Percentiles rank a stretch among this genome's conserved stretches.
These are phyloP conservation scores for Ctenopoma multispine DNA, from an alignment of 2,797 vertebrate species.

Conservation along the genomic window DNA sequence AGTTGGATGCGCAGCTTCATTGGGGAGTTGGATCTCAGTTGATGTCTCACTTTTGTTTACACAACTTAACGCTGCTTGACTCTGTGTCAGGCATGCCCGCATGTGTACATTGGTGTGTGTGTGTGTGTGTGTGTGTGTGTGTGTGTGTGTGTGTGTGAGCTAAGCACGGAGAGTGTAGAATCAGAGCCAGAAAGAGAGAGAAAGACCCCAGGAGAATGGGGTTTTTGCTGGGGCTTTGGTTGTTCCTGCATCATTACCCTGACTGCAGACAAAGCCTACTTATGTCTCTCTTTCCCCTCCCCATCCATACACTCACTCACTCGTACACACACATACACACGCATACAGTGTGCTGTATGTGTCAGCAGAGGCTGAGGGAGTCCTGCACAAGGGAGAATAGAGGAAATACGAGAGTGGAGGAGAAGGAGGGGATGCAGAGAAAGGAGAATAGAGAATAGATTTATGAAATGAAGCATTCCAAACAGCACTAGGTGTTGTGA, in stretches of 20 bases:
- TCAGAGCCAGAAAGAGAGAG: constrained; percentile 44
- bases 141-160: constrained; percentile 5
- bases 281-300: constrained; percentile 66
- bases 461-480: constrained; percentile 99
- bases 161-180: constrained; percentile 27
- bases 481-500: constrained; percentile 96
- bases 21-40: constrained; percentile 82
- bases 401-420: constrained; percentile 68
- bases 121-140: constrained; percentile 33
- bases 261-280: constrained; percentile 83
- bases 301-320: constrained; percentile 72
- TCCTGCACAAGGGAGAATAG: constrained; percentile 75
- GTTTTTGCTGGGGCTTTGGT: constrained; percentile 86
- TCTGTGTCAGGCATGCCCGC: constrained; percentile 76
- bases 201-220: constrained; percentile 85
- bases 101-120: constrained; percentile 23
- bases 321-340: constrained; percentile 42
- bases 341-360: constrained; percentile 81
- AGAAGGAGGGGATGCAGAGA: constrained; percentile 61
- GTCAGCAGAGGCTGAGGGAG: constrained; percentile 91
- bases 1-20: constrained; percentile 80
- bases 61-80: constrained; percentile 82
- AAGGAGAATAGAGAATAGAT: constrained; percentile 89
- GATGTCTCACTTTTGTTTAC: constrained; percentile 89
- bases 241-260: constrained; percentile 91